Conservation (phyloP, 2,797 vertebrate species). For the Malacoraja senta region DNA sequence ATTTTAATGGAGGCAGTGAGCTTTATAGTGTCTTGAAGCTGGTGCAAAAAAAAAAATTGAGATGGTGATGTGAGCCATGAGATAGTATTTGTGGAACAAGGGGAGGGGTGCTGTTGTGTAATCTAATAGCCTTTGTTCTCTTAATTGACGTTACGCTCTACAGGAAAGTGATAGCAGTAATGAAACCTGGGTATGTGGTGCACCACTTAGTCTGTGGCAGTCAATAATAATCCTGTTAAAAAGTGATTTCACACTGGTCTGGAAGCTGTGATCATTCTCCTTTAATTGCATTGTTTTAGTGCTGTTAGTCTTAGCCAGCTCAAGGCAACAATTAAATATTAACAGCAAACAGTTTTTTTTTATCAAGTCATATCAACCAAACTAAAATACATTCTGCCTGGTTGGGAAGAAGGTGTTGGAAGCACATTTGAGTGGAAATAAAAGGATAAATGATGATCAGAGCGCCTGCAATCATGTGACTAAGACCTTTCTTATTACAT, state of each 20-base stretch:
- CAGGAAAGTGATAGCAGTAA: constrained; percentile 3
- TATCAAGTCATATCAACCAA: constrained; percentile 35
- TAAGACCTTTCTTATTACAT: not conserved
- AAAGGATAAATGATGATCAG: not conserved
- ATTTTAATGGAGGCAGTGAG: not conserved
- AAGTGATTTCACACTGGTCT: constrained; percentile 21
- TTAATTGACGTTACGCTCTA: constrained; percentile 7
- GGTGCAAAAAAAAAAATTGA: not conserved
- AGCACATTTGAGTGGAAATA: not conserved
- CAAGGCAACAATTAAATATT: constrained; percentile 34
- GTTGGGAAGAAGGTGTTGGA: not conserved
- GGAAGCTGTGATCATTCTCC: constrained; percentile 12
- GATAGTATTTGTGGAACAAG: not conserved
- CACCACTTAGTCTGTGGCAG: constrained; percentile 23
- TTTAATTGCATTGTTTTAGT: constrained; percentile 1
- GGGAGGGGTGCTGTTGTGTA: not conserved
- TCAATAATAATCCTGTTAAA: constrained; percentile 30
- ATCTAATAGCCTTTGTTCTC: constrained; percentile 1
- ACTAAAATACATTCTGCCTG: not conserved
- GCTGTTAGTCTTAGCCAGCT: not conserved
- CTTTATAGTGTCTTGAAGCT: not conserved
- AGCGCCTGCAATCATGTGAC: not conserved
- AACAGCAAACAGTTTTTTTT: constrained; percentile 23
- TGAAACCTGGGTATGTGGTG: constrained; percentile 26
- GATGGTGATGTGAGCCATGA: not conserved